Base-by-base conservation (phyloP, 2,113 vertebrate species). In the Riparia riparia region DNA sequence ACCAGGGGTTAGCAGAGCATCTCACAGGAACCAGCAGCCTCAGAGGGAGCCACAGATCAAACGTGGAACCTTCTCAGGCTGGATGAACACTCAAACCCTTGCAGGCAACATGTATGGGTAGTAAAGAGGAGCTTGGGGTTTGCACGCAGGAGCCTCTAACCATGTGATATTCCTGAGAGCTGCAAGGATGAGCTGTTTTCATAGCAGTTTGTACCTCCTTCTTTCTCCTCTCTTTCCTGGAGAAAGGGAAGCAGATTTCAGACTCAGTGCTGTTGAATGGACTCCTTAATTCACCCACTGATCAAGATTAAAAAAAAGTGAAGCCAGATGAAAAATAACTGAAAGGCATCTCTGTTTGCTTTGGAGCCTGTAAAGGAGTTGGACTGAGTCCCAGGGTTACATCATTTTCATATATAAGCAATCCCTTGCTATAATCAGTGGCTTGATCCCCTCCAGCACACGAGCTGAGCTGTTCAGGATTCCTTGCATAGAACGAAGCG, bases 261-360 rank as follows among this genome's bases (percentile, higher is more conserved):
- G 86, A 24, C 25, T n/a, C n/a, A 3, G 12, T 61, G 47, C 15
- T 82, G 45, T 68, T 2, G 0, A 21, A 64, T 16, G 57, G 84
- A 79, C 82, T 93, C 63, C 51, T 83, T 82, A 14, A 58, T 49
- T 88, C 63, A 25, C 45, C 57, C 66, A 3, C 44, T n/a, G 53
- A 49, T 37, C 41, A 24, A 26, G 28, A 29, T 29, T 8, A 79
- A 68, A 65, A 50, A 68, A 65, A 50, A 51, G 37, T 14, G 20
- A 69, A 53, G 66, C 49, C 88, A 83, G 58, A 85, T 45, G 71
- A 76, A 69, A 82, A 93, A 32, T 61, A 61, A 45, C 88, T 54
- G 60, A 77, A 81, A 90, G 80, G 68, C 89, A 86, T 83, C 71
- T 94, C 85, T 77, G 61, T 94, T 87, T 94, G 70, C 71, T 87